Evolutionary conservation across 2,797 vertebrate species (phyloP), one percentile per base, ranked within the genome.

Genomic region (Enteromius treurensis): DNA sequence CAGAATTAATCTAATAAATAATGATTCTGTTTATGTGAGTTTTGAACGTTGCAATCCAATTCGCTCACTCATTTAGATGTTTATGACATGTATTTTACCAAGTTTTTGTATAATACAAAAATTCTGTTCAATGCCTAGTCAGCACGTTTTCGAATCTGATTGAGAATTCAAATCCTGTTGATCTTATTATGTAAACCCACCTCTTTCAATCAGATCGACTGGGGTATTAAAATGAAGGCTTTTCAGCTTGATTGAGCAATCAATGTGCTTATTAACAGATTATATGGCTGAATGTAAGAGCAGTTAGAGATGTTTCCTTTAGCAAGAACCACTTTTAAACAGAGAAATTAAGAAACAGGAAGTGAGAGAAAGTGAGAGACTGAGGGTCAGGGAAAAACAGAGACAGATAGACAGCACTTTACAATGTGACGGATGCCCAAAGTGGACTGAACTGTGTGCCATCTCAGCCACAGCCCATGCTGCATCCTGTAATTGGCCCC

Each of bases 401-500:
- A 47, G 51, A 85, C 69, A 51, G 81, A 82, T 55, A 47, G 65
- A 86, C 40, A 84, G 87, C 90, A 90, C 85, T 85, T 89, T 88
- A 90, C 88, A 92, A 89, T 92, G 91, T 92, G 88, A 89, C 88
- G 88, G 88, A 89, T 90, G 88, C 84, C 88, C 87, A 91, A 90
- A 90, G 78, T 62, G 74, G 85, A 90, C 88, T 87, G 90, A 90
- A 90, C 89, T 92, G 90, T 91, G 91, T 91, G 91, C 91, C 92
- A 92, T 92, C 86, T 67, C 21, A 88, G 91, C 93, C 93, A 84
- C 92, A 91, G 90, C 90, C 92, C 91, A 88, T 91, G 55, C 90
- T 89, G 87, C 87, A 90, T 90, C 92, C 92, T 93, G 91, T 93
- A 94, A 93, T 94, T 90, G 88, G 89, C 88, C 92, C 58, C 88